Evolutionary conservation across 2,113 vertebrate genomes (phyloP).

Genomic region (Cyphomyrus discorhynchus): DNA sequence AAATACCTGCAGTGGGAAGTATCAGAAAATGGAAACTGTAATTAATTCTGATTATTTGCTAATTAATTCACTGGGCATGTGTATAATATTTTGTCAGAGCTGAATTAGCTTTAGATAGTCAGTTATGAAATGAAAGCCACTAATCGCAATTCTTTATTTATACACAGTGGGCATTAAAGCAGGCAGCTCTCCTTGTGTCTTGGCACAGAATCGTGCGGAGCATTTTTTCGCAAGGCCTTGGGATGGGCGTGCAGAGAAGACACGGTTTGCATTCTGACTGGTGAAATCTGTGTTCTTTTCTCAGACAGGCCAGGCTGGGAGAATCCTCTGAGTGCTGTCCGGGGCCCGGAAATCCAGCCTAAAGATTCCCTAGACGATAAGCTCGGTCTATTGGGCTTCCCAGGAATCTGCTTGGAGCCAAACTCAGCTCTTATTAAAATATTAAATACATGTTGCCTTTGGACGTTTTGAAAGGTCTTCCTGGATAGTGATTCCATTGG

Average conservation of each 20-base stretch:
- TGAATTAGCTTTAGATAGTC: background rate
- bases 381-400: constrained; percentile 44
- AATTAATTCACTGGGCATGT: background rate
- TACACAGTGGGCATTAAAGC: background rate
- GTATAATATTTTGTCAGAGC: background rate
- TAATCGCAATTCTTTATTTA: background rate
- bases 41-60: background rate
- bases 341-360: constrained; percentile 58
- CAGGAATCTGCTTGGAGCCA: constrained; percentile 40
- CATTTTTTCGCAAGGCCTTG: background rate
- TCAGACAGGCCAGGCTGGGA: constrained; percentile 46
- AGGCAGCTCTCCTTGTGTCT: background rate
- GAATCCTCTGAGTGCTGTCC: constrained; percentile 48
- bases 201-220: background rate
- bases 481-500: constrained; percentile 54
- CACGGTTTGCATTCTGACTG: constrained; percentile 57
- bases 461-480: constrained; percentile 56
- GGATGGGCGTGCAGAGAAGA: constrained; percentile 43
- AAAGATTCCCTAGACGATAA: constrained; percentile 59
- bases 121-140: background rate
- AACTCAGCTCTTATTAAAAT: constrained; percentile 56
- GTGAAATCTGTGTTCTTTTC: constrained; percentile 49
- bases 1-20: background rate
- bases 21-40: background rate
- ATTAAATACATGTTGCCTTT: constrained; percentile 58